Conservation (phyloP, 2,888 invertebrate species). For the Uloborus plumipes region DNA sequence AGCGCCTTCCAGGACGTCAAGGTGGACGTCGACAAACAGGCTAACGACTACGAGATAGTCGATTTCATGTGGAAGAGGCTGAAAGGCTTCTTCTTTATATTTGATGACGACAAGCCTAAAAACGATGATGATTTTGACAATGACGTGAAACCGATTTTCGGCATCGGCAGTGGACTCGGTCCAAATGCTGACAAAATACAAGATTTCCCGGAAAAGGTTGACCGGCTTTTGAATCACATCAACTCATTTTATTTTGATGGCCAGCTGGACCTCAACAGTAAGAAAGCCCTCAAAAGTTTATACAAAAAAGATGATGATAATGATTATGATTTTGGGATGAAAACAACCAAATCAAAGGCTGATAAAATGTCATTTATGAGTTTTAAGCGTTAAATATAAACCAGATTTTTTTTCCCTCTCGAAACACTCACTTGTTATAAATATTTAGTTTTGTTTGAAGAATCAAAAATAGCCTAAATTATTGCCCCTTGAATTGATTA, state of each 20-base stretch:
- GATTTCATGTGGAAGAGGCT: slow-evolving; percentile 70
- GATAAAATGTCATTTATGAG: slow-evolving; percentile 51
- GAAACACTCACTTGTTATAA: too few species aligned
- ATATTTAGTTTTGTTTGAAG: too few species aligned
- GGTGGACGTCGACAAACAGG: slow-evolving; percentile 71
- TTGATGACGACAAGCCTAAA: slow-evolving; percentile 44
- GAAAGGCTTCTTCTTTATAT: slow-evolving; percentile 67
- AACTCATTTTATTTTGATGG: slow-evolving; percentile 68
- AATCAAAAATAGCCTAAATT: too few species aligned
- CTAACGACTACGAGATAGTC: slow-evolving; percentile 73
- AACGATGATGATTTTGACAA: slow-evolving; percentile 48
- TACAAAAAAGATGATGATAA: slow-evolving; percentile 59
- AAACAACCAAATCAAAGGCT: slow-evolving; percentile 13
- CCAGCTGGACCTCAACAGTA: slow-evolving; percentile 66
- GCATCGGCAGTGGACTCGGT: slow-evolving; percentile 2
- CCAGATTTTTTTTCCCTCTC: too few species aligned
- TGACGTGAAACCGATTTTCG: slow-evolving; percentile 45
- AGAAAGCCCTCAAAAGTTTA: slow-evolving; percentile 64
- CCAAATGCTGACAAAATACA: slow-evolving; percentile 66
- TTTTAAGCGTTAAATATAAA: slow-evolving; percentile 19
- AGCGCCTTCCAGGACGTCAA: slow-evolving; percentile 71
- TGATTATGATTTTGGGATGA: slow-evolving; percentile 59
- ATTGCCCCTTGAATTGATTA: too few species aligned
- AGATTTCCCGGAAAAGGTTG: slow-evolving; percentile 67
- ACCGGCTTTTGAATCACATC: slow-evolving; percentile 67